Evolutionary conservation across 2,797 vertebrate genomes (phyloP).

Genomic region (Nyctalus aviator): DNA sequence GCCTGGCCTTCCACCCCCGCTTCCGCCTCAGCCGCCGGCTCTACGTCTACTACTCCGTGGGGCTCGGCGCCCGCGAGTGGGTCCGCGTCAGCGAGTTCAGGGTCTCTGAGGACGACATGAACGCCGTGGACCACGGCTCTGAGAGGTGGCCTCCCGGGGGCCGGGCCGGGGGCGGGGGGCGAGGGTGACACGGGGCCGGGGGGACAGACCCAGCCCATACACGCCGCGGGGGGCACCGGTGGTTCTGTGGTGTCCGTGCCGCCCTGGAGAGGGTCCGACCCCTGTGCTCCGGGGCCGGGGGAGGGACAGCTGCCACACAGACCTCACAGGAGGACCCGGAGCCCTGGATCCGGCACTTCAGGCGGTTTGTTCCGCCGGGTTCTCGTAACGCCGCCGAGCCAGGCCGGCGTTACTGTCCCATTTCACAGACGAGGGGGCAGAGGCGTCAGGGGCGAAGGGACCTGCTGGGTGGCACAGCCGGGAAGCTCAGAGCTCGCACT

Average conservation of each 20-base stretch:
- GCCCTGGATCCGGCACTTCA: not conserved
- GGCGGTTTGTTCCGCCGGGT: not conserved
- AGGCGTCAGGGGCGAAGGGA: not conserved
- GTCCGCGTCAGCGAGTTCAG: constrained; percentile 98
- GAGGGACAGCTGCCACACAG: not conserved
- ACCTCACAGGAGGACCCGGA: not conserved
- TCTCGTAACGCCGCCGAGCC: not conserved
- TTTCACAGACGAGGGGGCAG: not conserved
- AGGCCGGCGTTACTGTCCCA: not conserved
- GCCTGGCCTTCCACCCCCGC: constrained; percentile 94
- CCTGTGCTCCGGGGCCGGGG: not conserved
- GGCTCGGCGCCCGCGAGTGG: constrained; percentile 92
- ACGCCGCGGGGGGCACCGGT: accelerated
- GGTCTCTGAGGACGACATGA: constrained; percentile 93
- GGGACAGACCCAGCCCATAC: not conserved
- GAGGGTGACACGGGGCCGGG: not conserved
- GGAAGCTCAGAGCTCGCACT: not conserved
- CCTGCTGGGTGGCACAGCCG: not conserved
- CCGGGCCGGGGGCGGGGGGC: not conserved
- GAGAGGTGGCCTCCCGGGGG: constrained; percentile 91
- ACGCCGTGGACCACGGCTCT: constrained; percentile 94
- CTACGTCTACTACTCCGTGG: constrained; percentile 96
- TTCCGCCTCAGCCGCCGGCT: constrained; percentile 94
- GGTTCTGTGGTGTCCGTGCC: not conserved
- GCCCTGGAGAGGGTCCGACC: not conserved